Base-by-base conservation (phyloP, 2,797 vertebrate genomes). In the Hoplostethus mediterraneus region DNA sequence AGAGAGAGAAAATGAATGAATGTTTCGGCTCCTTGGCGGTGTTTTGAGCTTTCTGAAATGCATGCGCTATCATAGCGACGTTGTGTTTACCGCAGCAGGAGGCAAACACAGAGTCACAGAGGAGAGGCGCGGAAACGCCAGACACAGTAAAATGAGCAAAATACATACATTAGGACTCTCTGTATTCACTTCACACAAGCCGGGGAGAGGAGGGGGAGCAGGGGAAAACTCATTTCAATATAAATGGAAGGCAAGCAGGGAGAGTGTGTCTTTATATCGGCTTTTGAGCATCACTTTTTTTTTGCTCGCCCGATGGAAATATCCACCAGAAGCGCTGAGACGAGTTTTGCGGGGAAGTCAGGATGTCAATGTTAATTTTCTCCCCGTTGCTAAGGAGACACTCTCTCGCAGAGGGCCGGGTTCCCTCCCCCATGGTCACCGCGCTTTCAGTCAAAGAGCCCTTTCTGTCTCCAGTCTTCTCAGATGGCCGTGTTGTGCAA, bases 1-100 rank as follows among this genome's bases (percentile, higher is more conserved):
- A 30, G 79, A 56, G 75, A 21, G 63, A 30, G 79, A 56, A 73
- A 80, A 21, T 21, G 83, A 81, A 81, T 77, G 86, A 88, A 84
- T 87, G 89, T 92, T 89, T 90, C 84, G 81, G 87, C 89, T 91
- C 89, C 81, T 90, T 86, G 4, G 85, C 74, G 14, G 76, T 89
- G 91, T 93, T 93, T 91, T 83, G 87, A 91, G 92, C 88, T 87
- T 80, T 90, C 90, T 89, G 90, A 94, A 95, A 93, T 94, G 91
- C 92, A 93, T 90, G 91, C 77, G 88, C 94, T 93, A 93, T 94
- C 90, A 94, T 93, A 87, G 90, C 87, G 84, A 83, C 89, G 90
- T 89, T 92, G 93, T 94, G 94, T 95, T 95, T 95, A 94, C 90
- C 95, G 13, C 94, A 92, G 93, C 91, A 45, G 95, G 95, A 90